Base-by-base conservation (phyloP, 1,140 invertebrate genomes). In the Littorina saxatilis region DNA sequence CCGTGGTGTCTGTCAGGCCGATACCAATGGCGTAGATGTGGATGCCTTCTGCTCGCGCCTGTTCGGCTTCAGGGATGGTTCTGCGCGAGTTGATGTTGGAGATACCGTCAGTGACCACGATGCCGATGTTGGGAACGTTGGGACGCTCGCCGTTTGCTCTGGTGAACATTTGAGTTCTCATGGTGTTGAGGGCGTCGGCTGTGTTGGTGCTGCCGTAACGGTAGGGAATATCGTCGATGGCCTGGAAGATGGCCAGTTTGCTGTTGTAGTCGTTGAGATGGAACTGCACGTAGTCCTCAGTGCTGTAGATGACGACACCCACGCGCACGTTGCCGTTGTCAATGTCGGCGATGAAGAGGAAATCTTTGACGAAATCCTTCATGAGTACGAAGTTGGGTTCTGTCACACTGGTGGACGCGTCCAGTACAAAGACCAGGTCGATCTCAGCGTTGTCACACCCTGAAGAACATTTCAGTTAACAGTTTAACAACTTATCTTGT, bases 391-490 rank as follows among this genome's bases (percentile, higher is more conserved):
- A 89, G 68, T 88, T 87, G 13, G 72, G 70, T 77, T 82, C 43
- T 29, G 83, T 84, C 2, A 89, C 84, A 80, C 86, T 88, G 17
- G 85, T 87, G 27, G 88, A 89, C 2, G 86, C 80, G 70, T 89
- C 88, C 58, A 89, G 40, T n/a, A 89, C 58, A 63, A 89, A 85
- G 4, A 88, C 84, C 9, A 88, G n/a, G 92, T 93, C 81, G 23
- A 83, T 52, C 52, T 81, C 74, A 7, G 84, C 79, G 68, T 77
- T 63, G 2, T 52, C 55, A 74, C 85, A 86, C 32, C 35, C 83
- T 83, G 70, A 35, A 63, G 29, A 79, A n/a, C n/a, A n/a, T n/a
- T 81, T n/a, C n/a, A n/a, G n/a, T n/a, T n/a, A 50, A 50, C 9
- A 50, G 47, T 50, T 50, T 50, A 11, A 20, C 9, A 11, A 9